Percentiles rank a stretch among this genome's conserved stretches.
Conservation (phyloP, 2,797 vertebrate species). For the Oreochromis mossambicus region DNA sequence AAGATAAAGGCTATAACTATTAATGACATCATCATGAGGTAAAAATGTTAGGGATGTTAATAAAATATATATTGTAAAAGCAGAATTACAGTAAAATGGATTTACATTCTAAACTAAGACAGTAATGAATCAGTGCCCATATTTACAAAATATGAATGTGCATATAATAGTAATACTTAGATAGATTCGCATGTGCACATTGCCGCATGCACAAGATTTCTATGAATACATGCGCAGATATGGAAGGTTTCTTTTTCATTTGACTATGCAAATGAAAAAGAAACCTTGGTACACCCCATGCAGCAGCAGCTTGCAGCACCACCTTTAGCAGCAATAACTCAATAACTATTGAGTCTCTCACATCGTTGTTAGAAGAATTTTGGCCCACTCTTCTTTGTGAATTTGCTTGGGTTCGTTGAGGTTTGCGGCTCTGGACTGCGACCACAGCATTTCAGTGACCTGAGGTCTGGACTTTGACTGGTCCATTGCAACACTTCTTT, state of each 20-base stretch:
- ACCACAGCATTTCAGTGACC: background rate
- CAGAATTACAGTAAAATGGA: background rate
- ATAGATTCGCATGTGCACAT: background rate
- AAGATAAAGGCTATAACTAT: background rate
- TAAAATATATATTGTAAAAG: rapidly evolving
- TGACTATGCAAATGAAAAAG: background rate
- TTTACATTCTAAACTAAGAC: background rate
- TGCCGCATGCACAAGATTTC: background rate
- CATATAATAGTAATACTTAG: background rate
- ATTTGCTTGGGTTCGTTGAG: background rate
- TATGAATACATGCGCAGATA: background rate
- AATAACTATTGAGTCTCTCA: background rate
- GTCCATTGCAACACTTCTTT: background rate
- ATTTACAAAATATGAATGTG: background rate
- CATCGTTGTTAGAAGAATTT: background rate
- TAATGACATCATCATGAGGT: background rate
- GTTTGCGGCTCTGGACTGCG: background rate
- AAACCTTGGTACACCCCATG: background rate
- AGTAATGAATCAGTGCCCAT: background rate
- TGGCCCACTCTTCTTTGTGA: background rate
- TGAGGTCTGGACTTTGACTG: background rate
- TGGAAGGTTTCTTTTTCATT: background rate
- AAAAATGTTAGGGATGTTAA: background rate
- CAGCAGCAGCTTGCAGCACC: background rate
- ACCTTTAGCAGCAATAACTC: background rate